Conservation (phyloP, 2,113 vertebrate species). For the Microcebus tavaratra region DNA sequence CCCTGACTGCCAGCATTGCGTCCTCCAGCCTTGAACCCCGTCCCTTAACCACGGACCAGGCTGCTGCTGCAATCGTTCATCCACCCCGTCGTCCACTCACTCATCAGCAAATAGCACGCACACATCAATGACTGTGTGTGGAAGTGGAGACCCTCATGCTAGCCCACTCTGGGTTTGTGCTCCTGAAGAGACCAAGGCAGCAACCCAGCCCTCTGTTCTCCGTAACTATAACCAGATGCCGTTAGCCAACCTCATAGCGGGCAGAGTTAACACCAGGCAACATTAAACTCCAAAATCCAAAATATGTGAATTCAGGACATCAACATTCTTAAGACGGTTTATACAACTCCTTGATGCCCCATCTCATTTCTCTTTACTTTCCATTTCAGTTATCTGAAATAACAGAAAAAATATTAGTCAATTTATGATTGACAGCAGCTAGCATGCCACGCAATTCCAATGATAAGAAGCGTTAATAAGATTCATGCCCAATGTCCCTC, state of each 20-base stretch:
- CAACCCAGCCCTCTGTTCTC: background rate
- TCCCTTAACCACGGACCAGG: background rate
- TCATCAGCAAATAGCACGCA: background rate
- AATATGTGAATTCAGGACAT: background rate
- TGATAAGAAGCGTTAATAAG: background rate
- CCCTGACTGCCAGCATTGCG: background rate
- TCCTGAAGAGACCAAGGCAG: background rate
- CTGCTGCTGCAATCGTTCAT: background rate
- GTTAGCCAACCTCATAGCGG: background rate
- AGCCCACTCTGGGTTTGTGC: background rate
- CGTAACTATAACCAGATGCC: background rate
- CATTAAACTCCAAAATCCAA: background rate
- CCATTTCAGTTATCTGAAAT: conserved; percentile 24
- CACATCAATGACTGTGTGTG: background rate
- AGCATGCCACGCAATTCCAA: background rate
- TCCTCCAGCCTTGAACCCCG: background rate
- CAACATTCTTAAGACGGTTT: background rate
- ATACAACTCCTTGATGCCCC: background rate
- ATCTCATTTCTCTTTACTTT: background rate
- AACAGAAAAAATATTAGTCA: background rate
- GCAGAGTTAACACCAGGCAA: background rate
- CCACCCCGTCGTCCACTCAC: background rate
- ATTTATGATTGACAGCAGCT: background rate
- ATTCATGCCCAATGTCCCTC: background rate
- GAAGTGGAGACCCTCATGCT: background rate